Conservation (phyloP, 2,888 invertebrate genomes). For the Tridacna gigas region DNA sequence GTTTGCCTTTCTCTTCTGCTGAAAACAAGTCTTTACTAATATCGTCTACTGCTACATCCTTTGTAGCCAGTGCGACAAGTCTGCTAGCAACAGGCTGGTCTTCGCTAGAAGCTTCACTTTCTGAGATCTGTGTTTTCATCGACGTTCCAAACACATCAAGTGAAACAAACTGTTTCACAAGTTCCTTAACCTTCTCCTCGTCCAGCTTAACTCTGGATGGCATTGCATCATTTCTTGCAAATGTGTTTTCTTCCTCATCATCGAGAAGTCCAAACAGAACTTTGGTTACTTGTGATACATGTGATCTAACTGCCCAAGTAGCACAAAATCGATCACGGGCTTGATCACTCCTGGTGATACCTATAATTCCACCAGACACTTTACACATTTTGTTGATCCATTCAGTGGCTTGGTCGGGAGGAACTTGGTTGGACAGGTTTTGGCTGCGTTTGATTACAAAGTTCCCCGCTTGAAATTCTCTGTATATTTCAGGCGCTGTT, state of each 20-base stretch:
- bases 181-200: constrained; percentile 24
- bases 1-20: neutral
- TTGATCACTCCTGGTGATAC: constrained; percentile 48
- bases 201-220: constrained; percentile 21
- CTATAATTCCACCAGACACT: constrained; percentile 40
- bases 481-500: constrained; percentile 39
- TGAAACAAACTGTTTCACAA: constrained; percentile 15
- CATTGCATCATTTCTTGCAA: neutral
- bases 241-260: constrained; percentile 33
- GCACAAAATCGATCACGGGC: constrained; percentile 47
- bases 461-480: constrained; percentile 45
- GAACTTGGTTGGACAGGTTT: constrained; percentile 50
- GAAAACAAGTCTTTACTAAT: neutral
- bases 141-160: constrained; percentile 26
- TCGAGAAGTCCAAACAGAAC: constrained; percentile 13
- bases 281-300: constrained; percentile 20
- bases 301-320: constrained; percentile 43
- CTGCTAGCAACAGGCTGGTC: neutral
- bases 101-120: constrained; percentile 8
- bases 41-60: neutral
- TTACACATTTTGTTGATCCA: constrained; percentile 53
- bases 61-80: constrained; percentile 4
- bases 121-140: constrained; percentile 8
- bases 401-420: constrained; percentile 50
- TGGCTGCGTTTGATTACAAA: constrained; percentile 49